These are phyloP conservation scores for Drosophila fuyamai DNA, from an alignment of 1,140 invertebrate species.

Conservation along the genomic window DNA sequence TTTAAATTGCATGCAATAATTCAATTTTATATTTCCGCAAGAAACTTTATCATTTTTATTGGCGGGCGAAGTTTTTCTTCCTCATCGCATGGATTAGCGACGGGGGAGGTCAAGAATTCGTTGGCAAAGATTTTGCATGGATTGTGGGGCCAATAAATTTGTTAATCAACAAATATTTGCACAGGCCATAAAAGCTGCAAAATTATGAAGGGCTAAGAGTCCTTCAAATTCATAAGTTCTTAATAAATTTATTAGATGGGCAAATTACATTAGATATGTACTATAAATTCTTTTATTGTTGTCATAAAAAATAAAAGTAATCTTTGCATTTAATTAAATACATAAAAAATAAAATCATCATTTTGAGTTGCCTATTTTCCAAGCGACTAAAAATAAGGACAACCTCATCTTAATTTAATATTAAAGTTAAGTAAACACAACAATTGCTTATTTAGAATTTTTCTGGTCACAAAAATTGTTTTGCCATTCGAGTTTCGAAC, in stretches of 20 bases:
- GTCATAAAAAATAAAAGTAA: neutral
- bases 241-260: neutral
- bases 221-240: neutral
- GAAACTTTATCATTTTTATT: constrained; percentile 81
- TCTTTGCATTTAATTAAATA: neutral
- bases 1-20: constrained; percentile 84
- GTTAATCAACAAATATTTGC: constrained; percentile 35
- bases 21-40: constrained; percentile 84
- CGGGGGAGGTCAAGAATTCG: constrained; percentile 31
- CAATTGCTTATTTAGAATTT: constrained; percentile 34
- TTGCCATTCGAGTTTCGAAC: constrained; percentile 47
- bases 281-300: too few relatives aligned
- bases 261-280: too few relatives aligned
- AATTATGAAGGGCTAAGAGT: constrained; percentile 5
- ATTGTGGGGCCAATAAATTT: constrained; percentile 15
- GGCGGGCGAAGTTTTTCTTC: constrained; percentile 42
- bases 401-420: neutral
- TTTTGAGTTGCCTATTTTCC: too few relatives aligned
- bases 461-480: constrained; percentile 36
- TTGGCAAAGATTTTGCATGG: constrained; percentile 48
- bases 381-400: too few relatives aligned
- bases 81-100: constrained; percentile 25
- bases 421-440: constrained; percentile 2
- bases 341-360: neutral
- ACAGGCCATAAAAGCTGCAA: constrained; percentile 6